Percentiles rank a stretch among this genome's conserved stretches.
These are phyloP conservation scores for Bombus terrestris DNA, from an alignment of 1,140 invertebrate genomes.

Conservation along the genomic window DNA sequence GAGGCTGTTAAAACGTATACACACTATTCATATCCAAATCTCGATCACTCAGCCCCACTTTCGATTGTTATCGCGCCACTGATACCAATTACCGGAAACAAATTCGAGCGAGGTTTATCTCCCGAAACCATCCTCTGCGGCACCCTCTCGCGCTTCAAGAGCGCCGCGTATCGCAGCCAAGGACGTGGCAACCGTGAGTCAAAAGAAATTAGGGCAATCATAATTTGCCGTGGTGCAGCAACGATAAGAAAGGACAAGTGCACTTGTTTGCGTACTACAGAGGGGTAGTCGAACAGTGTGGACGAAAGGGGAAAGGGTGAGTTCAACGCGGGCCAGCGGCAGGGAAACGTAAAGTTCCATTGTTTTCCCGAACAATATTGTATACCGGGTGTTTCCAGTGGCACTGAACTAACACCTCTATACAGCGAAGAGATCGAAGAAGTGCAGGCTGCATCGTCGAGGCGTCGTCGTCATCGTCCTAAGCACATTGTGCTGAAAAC, in stretches of 20 bases:
- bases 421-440: conserved; percentile 1
- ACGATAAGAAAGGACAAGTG: conserved; percentile 71
- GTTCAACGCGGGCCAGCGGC: background rate
- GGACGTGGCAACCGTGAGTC: conserved; percentile 50
- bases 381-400: conserved; percentile 59
- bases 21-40: background rate
- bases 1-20: background rate
- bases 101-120: conserved; percentile 4
- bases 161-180: conserved; percentile 19
- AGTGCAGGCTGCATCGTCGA: conserved; percentile 4
- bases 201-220: conserved; percentile 73
- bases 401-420: conserved; percentile 7
- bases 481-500: conserved; percentile 33
- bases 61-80: background rate
- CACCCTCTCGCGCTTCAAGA: background rate
- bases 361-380: conserved; percentile 71
- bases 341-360: conserved; percentile 45
- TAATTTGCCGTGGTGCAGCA: conserved; percentile 66
- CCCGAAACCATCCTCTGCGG: background rate
- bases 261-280: conserved; percentile 58
- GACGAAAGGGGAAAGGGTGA: background rate
- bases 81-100: background rate
- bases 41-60: background rate
- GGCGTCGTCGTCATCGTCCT: background rate
- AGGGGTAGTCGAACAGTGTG: conserved; percentile 28